phyloP scores from a whole-genome alignment of 1,140 invertebrate species.

The Propsilocerus akamusi region DNA sequence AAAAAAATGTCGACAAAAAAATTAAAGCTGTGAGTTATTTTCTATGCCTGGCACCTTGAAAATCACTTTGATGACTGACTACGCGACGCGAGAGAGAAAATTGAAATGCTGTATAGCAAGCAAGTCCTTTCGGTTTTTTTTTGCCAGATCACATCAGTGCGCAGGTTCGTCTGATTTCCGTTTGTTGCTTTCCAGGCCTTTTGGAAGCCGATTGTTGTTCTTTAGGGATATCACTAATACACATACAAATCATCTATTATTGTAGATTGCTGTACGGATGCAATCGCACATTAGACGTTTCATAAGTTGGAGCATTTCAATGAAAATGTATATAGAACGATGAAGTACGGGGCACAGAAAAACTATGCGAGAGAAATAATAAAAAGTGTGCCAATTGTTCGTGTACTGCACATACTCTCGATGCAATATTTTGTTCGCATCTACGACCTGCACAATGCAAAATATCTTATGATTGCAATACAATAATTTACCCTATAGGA shows the following conservation, averaged over 20 bases:
- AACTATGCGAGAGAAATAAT: not conserved
- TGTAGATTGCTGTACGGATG: too few relatives aligned
- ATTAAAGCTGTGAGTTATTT: too few relatives aligned
- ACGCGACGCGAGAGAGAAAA: too few relatives aligned
- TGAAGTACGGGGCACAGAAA: not conserved
- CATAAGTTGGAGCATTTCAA: not conserved
- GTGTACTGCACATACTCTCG: not conserved
- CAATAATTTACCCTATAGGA: too few relatives aligned
- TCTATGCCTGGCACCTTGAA: constrained; percentile 2
- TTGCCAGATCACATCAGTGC: not conserved
- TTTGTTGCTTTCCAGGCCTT: not conserved
- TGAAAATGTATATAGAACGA: not conserved
- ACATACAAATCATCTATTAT: too few relatives aligned
- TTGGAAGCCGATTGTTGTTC: too few relatives aligned
- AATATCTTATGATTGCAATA: too few relatives aligned
- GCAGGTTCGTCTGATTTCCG: not conserved
- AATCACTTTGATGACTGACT: constrained; percentile 1
- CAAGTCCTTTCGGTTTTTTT: not conserved
- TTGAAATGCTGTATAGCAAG: too few relatives aligned
- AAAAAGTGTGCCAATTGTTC: constrained; percentile 1
- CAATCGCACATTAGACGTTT: too few relatives aligned
- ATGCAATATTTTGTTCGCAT: too few relatives aligned
- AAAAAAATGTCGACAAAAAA: too few relatives aligned
- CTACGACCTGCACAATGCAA: constrained; percentile 2
- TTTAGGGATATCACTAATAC: too few relatives aligned